Base-by-base conservation (phyloP, 2,113 vertebrate species). In the Sula dactylatra region DNA sequence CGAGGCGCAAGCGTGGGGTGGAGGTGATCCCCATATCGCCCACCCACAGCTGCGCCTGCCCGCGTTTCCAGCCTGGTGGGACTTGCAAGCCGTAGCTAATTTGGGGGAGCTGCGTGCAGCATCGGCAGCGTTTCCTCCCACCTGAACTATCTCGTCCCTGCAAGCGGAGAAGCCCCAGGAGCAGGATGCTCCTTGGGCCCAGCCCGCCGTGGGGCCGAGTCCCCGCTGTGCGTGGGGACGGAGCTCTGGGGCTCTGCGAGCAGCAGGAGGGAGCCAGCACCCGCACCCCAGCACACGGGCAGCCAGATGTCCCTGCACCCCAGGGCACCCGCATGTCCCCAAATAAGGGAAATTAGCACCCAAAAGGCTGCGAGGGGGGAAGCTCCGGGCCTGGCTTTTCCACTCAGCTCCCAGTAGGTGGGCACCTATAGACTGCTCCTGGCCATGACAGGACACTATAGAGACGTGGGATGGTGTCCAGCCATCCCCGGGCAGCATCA, bases 181-280 rank as follows among this genome's bases (percentile, higher is more conserved):
- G 34, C 59, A 47, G 49, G 70, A 34, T n/a, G 21, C 9, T 17
- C 22, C 71, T 49, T 3, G 6, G 50, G 17, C 22, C 82, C 82
- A 44, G 32, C 19, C 13, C 6, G 3, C 26, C 3, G 4, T 31
- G 38, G 44, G 34, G 27, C 32, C 6, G 4, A 13, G 52, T 21
- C 59, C 77, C 44, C 0, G 4, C 32, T 6, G 10, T 4, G 10
- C 4, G 1, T 14, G 50, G 67, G 58, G 42, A 49, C 3, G 1
- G 13, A 13, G 36, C 8, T 10, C 11, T 1, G 3, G 31, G 64
- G 21, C 21, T 44, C 32, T 70, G 45, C 26, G 5, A 8, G 38
- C 21, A 52, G 55, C 20, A 17, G 55, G 36, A 14, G 22, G 45
- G 32, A 54, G 16, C 7, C 49, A 64, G 69, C 3, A 10, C 47